phyloP scores from a whole-genome alignment of 23 tunicate genomes.

The Clavelina lepadiformis region DNA sequence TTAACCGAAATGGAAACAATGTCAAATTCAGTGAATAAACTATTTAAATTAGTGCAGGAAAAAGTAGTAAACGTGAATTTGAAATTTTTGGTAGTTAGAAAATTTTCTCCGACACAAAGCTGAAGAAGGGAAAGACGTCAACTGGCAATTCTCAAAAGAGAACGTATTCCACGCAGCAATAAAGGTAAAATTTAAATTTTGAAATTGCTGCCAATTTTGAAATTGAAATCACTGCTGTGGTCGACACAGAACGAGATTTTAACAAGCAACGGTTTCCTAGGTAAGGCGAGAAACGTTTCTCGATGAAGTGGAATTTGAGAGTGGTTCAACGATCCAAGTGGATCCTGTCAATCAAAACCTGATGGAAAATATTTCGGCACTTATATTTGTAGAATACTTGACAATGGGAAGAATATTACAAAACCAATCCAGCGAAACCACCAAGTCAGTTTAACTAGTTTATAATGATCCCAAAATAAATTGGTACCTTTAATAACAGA shows the following conservation, averaged over 20 bases:
- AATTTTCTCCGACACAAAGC: conserved; percentile 13
- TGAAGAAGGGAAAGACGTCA: conserved; percentile 10
- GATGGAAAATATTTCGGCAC: conserved; percentile 8
- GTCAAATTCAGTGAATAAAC: too few relatives aligned
- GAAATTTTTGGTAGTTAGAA: conserved; percentile 31
- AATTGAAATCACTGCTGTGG: background rate
- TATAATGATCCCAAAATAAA: too few relatives aligned
- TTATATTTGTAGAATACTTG: conserved; percentile 39
- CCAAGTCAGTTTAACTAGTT: too few relatives aligned
- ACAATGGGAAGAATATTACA: conserved; percentile 27
- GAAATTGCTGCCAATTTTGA: background rate
- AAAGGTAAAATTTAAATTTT: conserved; percentile 13
- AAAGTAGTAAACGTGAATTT: too few relatives aligned
- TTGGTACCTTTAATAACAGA: too few relatives aligned
- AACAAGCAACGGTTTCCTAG: background rate
- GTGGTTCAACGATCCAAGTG: conserved; percentile 41
- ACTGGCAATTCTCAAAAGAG: conserved; percentile 14
- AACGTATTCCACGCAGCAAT: conserved; percentile 15
- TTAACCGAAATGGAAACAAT: too few relatives aligned
- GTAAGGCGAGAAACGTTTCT: conserved; percentile 13
- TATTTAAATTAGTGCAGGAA: too few relatives aligned
- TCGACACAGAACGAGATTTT: too few relatives aligned
- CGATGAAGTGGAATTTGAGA: conserved; percentile 22
- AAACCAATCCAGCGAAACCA: background rate
- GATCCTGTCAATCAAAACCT: conserved; percentile 1